Conservation (phyloP, 2,888 invertebrate genomes). For the Villa cingulata region DNA sequence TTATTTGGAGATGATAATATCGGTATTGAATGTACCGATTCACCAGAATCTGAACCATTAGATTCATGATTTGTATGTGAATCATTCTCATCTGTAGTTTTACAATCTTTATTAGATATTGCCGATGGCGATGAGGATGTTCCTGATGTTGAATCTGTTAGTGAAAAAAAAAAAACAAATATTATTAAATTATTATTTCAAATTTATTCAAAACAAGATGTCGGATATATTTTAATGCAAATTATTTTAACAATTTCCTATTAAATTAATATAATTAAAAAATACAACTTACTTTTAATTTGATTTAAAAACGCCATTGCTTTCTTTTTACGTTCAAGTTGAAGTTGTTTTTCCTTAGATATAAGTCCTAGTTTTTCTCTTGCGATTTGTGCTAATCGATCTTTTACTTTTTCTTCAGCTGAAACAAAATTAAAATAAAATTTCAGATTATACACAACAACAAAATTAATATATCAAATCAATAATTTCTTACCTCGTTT, state of each 20-base stretch:
- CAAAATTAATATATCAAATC: background rate
- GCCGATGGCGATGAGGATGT: background rate
- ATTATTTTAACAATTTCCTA: too few species aligned
- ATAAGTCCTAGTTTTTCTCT: conserved; percentile 44
- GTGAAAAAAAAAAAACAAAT: background rate
- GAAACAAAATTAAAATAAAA: background rate
- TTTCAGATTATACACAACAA: background rate
- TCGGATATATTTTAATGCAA: too few species aligned
- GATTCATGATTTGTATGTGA: conserved; percentile 9
- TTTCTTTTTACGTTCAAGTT: conserved; percentile 61
- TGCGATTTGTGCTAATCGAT: conserved; percentile 43
- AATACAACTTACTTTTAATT: conserved; percentile 28
- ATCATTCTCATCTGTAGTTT: background rate
- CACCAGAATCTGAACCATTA: conserved; percentile 23
- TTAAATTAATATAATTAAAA: too few species aligned
- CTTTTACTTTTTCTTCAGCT: conserved; percentile 46
- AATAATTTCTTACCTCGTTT: conserved; percentile 1
- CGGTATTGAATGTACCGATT: conserved; percentile 33
- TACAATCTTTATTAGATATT: background rate
- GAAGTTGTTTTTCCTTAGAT: conserved; percentile 44
- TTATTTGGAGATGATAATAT: conserved; percentile 15
- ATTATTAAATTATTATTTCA: too few species aligned
- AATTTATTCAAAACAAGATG: too few species aligned
- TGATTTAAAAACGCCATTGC: conserved; percentile 64
- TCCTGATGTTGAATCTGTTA: conserved; percentile 1